Evolutionary conservation across 2,888 invertebrate species (phyloP), one percentile per base, ranked within the genome.

Genomic region (Odontothrips loti): DNA sequence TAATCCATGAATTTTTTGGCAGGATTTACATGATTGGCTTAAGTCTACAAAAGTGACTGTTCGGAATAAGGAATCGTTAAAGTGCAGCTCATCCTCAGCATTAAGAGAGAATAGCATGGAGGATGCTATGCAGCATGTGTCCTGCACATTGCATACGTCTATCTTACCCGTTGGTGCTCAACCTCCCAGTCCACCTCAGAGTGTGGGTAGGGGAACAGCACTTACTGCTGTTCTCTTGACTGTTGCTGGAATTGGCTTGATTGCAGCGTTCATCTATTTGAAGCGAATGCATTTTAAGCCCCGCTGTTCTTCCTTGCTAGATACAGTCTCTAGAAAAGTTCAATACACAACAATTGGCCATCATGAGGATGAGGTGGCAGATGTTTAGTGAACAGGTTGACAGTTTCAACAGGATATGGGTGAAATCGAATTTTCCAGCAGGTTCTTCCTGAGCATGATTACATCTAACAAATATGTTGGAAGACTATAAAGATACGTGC

Each of bases 301-400:
- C 82, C 90, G 90, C 86, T 88, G 92, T 75, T 89, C 89, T 48
- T 92, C 93, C 0, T 88, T 93, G 48, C 88, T 93, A 79, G 91
- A 92, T 83, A 90, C 90, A 81, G 90, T 93, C 68, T 90, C 91
- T 63, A 90, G 92, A 85, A 92, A 93, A 86, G 93, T 93, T 63
- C 92, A 93, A 83, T 94, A 94, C 84, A 93, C 93, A 0, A 92
- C 92, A 12, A 93, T 94, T 84, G 90, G 90, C 82, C 91, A 90
- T 84, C 89, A 89, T 83, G 91, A 91, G 82, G 89, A 86, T 48
- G 87, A 88, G 80, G 89, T 89, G 84, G 87, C 86, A 83, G 87
- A 86, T 81, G 86, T 86, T 81, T 86, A 82, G 34, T 43, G 34
- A 43, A 43, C 34, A 43, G 34, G 34, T 43, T 43, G 34, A 6